Base-by-base conservation (phyloP, 2,888 invertebrate species). In the Candidula unifasciata region DNA sequence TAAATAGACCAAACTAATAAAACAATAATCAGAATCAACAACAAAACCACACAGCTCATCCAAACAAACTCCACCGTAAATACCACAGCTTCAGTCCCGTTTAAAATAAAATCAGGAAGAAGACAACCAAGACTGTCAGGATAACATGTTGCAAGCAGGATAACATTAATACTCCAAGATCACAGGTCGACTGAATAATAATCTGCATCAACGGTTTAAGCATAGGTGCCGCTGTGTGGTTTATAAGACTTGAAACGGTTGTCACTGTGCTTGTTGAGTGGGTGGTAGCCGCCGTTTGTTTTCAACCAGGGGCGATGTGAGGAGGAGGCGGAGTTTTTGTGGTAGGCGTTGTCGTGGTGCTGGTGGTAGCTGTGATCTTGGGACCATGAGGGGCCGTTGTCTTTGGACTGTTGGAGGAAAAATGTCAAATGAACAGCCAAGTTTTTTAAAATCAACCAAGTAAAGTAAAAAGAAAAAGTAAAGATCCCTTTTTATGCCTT, bases 281-380 rank as follows among this genome's bases (percentile, higher is more conserved):
- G 13, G 64, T 60, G 44, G n/a, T 73, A 66, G 16, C 37, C 44
- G 18, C 44, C 44, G 30, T 27, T 44, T 24, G 52, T 35, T 5
- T 37, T 57, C 64, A 30, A 27, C 76, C 76, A 68, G 3, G 13
- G 33, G n/a, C 6, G 30, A 30, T n/a, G 57, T 35, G 69, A 52
- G 24, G 74, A 73, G 2, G 44, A 52, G n/a, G n/a, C n/a, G n/a
- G n/a, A n/a, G 8, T 57, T 79, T 24, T 84, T 73, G 64, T 80
- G 44, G 64, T 84, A 64, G 78, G 79, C 37, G 52, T 80, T 30
- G 68, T 84, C 76, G 68, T 80, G 52, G 52, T 66, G 74, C 30
- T 80, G 84, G 57, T 80, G 74, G 73, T 84, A 84, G 69, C 80
- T 84, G 54, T 84, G 84, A 57, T 83, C 83, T 44, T 79, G 83